A percentile compares a stretch with the other conserved stretches of the same genome.
Evolutionary conservation across 2,888 invertebrate genomes (phyloP).

Genomic region (Xylota sylvarum): DNA sequence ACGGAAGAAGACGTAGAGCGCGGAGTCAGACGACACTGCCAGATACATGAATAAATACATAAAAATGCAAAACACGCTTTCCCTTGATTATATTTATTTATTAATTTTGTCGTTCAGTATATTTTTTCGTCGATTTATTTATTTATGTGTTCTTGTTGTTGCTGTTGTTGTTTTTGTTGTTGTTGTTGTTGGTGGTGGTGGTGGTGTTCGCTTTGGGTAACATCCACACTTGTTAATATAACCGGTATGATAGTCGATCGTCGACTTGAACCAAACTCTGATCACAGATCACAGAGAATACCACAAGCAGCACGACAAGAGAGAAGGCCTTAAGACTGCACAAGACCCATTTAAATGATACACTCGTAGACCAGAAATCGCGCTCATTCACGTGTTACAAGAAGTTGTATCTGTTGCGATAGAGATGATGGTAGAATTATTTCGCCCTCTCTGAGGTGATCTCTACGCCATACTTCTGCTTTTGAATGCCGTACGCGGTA

Average conservation of each 20-base stretch:
- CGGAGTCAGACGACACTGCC: constrained; percentile 25
- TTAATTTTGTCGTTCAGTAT: constrained; percentile 74
- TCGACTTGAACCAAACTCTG: constrained; percentile 6
- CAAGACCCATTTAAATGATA: constrained; percentile 68
- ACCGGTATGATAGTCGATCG: constrained; percentile 59
- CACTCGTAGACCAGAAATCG: constrained; percentile 58
- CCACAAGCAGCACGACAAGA: constrained; percentile 7
- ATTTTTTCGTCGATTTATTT: constrained; percentile 35
- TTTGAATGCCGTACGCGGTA: not conserved
- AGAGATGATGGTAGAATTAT: not conserved
- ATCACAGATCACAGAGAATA: not conserved
- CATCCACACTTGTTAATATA: constrained; percentile 72
- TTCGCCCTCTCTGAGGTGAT: not conserved
- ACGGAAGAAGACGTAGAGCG: too few relatives aligned
- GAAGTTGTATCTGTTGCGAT: not conserved
- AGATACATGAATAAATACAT: constrained; percentile 75
- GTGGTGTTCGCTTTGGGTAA: constrained; percentile 49
- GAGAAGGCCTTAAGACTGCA: constrained; percentile 29
- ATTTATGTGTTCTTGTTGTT: constrained; percentile 50
- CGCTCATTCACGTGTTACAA: constrained; percentile 49
- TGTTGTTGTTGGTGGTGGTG: too few relatives aligned
- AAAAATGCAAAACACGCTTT: constrained; percentile 77
- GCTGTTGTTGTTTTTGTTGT: constrained; percentile 43
- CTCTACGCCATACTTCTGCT: not conserved
- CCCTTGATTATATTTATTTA: constrained; percentile 77